Conservation (phyloP, 2,888 invertebrate species). For the Troides helena region DNA sequence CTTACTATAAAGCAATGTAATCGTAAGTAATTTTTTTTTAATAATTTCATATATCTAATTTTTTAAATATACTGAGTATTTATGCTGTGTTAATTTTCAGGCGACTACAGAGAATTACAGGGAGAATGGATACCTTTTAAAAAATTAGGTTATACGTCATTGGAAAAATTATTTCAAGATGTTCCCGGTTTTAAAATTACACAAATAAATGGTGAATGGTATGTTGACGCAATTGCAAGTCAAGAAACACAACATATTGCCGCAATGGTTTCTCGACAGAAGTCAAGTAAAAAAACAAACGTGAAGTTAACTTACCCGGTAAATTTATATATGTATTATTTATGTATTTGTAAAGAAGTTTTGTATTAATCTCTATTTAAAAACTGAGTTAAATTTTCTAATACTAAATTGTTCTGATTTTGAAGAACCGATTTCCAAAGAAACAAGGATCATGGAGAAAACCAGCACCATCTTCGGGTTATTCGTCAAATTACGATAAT, state of each 20-base stretch:
- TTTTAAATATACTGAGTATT: background rate
- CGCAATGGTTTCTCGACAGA: slow-evolving; percentile 72
- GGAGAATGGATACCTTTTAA: slow-evolving; percentile 83
- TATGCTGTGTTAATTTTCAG: slow-evolving; percentile 46
- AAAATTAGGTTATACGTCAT: slow-evolving; percentile 78
- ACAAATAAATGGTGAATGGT: slow-evolving; percentile 75
- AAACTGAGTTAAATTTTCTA: no score
- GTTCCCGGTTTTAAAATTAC: slow-evolving; percentile 79
- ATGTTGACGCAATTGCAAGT: slow-evolving; percentile 79
- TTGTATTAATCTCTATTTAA: background rate
- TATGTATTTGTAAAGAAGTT: background rate
- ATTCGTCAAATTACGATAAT: slow-evolving; percentile 57
- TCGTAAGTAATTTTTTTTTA: slow-evolving; percentile 60
- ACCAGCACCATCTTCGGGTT: slow-evolving; percentile 52
- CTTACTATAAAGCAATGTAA: slow-evolving; percentile 73
- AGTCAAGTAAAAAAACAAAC: slow-evolving; percentile 62
- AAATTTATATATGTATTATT: slow-evolving; percentile 28
- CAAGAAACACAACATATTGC: slow-evolving; percentile 82
- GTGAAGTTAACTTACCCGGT: slow-evolving; percentile 59
- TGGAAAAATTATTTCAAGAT: slow-evolving; percentile 81
- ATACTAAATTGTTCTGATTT: slow-evolving; percentile 28
- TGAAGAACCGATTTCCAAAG: slow-evolving; percentile 70
- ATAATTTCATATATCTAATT: background rate
- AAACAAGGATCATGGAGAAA: slow-evolving; percentile 72
- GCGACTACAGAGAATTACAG: slow-evolving; percentile 83